phyloP scores from a whole-genome alignment of 1,140 invertebrate genomes.

The Meloidogyne hapla region DNA sequence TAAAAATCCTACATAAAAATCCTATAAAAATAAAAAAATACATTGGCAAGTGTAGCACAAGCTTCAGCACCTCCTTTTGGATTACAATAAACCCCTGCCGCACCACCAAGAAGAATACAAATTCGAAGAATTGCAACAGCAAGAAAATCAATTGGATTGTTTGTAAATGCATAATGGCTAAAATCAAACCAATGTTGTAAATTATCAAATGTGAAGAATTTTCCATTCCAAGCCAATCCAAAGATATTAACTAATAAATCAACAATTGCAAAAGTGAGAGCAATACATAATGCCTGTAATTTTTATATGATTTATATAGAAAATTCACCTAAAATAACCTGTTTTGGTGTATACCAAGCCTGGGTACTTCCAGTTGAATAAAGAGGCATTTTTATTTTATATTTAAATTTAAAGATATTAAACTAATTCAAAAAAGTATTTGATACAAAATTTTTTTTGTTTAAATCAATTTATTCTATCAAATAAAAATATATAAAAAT shows the following conservation, averaged over 20 bases:
- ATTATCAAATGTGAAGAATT: slow-evolving; percentile 61
- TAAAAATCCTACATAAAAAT: too few species aligned
- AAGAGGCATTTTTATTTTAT: neutral
- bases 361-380: slow-evolving; percentile 3
- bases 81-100: slow-evolving; percentile 58
- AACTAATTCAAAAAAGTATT: neutral
- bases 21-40: slow-evolving; percentile 45
- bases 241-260: slow-evolving; percentile 54
- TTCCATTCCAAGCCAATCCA: slow-evolving; percentile 62
- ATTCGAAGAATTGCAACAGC: slow-evolving; percentile 54
- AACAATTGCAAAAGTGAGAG: slow-evolving; percentile 45
- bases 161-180: slow-evolving; percentile 53
- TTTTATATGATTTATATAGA: too few species aligned
- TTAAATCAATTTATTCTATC: neutral
- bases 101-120: slow-evolving; percentile 57
- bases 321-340: slow-evolving; percentile 52
- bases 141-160: slow-evolving; percentile 63
- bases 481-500: neutral
- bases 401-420: slow-evolving; percentile 9
- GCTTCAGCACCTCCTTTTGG: slow-evolving; percentile 53
- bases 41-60: slow-evolving; percentile 51
- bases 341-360: slow-evolving; percentile 51
- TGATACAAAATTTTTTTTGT: neutral
- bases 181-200: slow-evolving; percentile 62
- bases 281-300: slow-evolving; percentile 46